These are phyloP conservation scores for Mizuhopecten yessoensis DNA, from an alignment of 1,140 invertebrate species.

Conservation along the genomic window DNA sequence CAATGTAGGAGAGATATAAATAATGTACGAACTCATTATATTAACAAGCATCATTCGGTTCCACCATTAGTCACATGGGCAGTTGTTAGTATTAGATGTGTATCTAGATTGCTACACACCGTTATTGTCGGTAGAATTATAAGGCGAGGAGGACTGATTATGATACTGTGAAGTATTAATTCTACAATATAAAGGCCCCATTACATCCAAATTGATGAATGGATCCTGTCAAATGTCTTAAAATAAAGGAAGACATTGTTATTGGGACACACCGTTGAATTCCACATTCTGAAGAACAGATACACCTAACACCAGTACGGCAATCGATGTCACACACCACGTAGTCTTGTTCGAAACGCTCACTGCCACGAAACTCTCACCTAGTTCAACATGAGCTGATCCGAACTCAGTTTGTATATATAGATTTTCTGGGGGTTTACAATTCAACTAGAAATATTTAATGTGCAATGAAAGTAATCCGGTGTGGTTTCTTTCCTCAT, in stretches of 20 bases:
- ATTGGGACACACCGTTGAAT: slow-evolving; percentile 19
- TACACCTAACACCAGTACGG: not conserved
- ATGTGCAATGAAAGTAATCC: no score
- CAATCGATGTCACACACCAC: no score
- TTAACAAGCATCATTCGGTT: no score
- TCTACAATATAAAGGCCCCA: not conserved
- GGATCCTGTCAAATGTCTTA: not conserved
- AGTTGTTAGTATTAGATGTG: no score
- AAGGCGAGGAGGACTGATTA: not conserved
- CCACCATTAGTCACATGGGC: no score
- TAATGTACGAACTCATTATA: no score
- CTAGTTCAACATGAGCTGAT: not conserved
- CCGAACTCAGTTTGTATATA: not conserved
- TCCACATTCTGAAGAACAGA: slow-evolving; percentile 16
- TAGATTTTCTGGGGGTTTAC: not conserved
- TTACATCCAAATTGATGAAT: not conserved
- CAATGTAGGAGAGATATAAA: no score
- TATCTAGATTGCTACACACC: no score
- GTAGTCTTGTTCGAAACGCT: not conserved
- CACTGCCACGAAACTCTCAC: not conserved
- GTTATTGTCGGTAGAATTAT: no score
- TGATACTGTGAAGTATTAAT: slow-evolving; percentile 28
- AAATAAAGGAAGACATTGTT: slow-evolving; percentile 14
- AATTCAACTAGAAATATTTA: not conserved
- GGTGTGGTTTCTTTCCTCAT: no score